Base-by-base conservation (phyloP, 2,888 invertebrate genomes). In the Aphodius sticticus region DNA sequence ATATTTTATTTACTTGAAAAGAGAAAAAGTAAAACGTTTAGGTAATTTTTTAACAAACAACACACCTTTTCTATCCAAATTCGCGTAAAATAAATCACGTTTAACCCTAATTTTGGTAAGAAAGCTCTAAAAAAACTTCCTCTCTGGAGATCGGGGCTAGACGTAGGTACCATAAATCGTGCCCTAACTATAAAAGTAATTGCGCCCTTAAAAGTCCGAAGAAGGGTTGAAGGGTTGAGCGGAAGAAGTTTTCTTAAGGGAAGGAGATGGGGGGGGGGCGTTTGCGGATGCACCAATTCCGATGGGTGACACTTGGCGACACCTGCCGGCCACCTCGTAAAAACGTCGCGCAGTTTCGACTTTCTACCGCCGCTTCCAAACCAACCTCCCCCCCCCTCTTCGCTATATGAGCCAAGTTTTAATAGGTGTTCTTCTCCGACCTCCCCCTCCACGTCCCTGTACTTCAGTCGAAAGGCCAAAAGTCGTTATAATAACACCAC, bases 251-350 rank as follows among this genome's bases (percentile, higher is more conserved):
- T 53, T 12, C 26, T 26, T 26, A 26, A 3, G 53, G 53, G 9
- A 53, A 5, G 12, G 12, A 53, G 12, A 5, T n/a, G 53, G 53
- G 53, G 2, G 12, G 12, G 12, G 53, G 26, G 53, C 9, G 53
- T 7, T 53, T 53, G 53, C 53, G 53, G 53, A 53, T 53, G 53
- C 53, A 53, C 53, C 53, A 53, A 53, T 53, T 53, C 53, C 9
- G 53, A 53, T 53, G 53, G 53, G 53, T 53, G 53, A 53, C 53
- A 53, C 53, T 53, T 53, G 53, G 53, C 53, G 53, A 53, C 53
- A 53, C 53, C 53, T 53, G 53, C 53, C 53, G 53, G 53, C 53
- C 53, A 53, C 53, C 53, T 53, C 53, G 53, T 53, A 53, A 53
- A 53, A 53, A 53, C 53, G 53, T 9, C 53, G 53, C 53, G 53